Evolutionary conservation across 53 echinoderm and acorn worm genomes (phyloP).

Genomic region (Luidia sarsii): DNA sequence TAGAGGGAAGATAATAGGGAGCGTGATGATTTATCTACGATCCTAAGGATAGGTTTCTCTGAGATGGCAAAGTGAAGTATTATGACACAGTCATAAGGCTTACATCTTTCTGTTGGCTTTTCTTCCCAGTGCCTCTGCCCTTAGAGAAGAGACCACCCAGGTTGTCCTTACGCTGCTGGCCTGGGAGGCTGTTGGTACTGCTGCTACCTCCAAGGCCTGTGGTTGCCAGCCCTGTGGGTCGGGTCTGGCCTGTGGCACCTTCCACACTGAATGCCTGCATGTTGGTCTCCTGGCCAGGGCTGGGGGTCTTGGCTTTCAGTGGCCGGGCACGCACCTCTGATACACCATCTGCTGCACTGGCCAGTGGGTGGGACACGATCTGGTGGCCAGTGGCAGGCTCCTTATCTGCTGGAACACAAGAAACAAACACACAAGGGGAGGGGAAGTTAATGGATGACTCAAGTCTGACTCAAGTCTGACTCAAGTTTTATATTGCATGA

Average conservation of each 20-base stretch:
- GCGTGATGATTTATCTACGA: too few relatives aligned
- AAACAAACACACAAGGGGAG: not conserved
- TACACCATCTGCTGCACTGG: conserved; percentile 51
- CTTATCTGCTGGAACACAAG: not conserved
- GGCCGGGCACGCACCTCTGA: conserved; percentile 62
- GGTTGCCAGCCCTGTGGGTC: not conserved
- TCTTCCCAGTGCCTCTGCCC: conserved; percentile 27
- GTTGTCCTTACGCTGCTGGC: conserved; percentile 21
- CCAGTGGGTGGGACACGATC: conserved; percentile 65
- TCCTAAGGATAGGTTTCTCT: too few relatives aligned
- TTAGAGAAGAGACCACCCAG: conserved; percentile 27
- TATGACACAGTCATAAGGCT: too few relatives aligned
- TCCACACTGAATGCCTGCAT: conserved; percentile 35
- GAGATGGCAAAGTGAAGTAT: too few relatives aligned
- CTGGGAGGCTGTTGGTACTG: too few relatives aligned
- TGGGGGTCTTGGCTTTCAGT: conserved; percentile 48
- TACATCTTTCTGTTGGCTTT: conserved; percentile 57
- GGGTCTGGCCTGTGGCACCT: not conserved
- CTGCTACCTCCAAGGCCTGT: not conserved
- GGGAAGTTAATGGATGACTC: not conserved
- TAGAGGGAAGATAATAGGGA: too few relatives aligned
- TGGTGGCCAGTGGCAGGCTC: not conserved
- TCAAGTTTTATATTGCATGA: too few relatives aligned
- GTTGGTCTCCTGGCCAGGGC: conserved; percentile 30
- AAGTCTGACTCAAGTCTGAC: not conserved